Conservation (phyloP, 2,113 vertebrate genomes). For the Cynopterus brachyotis region DNA sequence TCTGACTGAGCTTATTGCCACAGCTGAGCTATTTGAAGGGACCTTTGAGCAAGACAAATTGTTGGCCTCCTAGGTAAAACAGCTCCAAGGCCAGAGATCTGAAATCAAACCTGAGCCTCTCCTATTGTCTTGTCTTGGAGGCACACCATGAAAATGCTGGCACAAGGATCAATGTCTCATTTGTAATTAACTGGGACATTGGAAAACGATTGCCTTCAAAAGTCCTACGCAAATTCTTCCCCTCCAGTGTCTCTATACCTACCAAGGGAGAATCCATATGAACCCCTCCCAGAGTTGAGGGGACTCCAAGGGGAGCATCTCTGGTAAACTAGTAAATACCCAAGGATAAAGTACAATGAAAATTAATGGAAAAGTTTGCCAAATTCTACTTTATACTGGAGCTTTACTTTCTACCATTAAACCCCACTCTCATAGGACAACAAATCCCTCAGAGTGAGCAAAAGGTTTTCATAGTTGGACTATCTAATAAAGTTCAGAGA, state of each 20-base stretch:
- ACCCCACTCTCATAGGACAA: neutral
- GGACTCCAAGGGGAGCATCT: neutral
- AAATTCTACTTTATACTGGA: neutral
- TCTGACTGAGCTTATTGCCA: neutral
- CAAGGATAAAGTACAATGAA: neutral
- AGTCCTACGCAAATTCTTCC: neutral
- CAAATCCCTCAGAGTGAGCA: neutral
- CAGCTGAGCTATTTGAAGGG: neutral
- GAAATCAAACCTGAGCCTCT: neutral
- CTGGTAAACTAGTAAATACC: neutral
- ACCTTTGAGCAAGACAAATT: neutral
- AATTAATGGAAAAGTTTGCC: neutral
- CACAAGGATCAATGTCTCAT: neutral
- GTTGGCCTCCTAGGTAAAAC: neutral
- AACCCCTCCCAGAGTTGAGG: neutral
- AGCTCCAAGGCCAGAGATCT: neutral
- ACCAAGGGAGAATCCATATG: neutral
- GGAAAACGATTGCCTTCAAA: neutral
- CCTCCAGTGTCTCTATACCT: neutral
- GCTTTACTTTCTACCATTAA: neutral
- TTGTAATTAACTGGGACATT: neutral
- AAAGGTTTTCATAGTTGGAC: neutral
- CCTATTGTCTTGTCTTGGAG: neutral
- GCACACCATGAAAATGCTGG: neutral
- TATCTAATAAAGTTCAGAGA: neutral